These are phyloP conservation scores for Micrasema minimum DNA, from an alignment of 1,140 invertebrate genomes.

Conservation along the genomic window DNA sequence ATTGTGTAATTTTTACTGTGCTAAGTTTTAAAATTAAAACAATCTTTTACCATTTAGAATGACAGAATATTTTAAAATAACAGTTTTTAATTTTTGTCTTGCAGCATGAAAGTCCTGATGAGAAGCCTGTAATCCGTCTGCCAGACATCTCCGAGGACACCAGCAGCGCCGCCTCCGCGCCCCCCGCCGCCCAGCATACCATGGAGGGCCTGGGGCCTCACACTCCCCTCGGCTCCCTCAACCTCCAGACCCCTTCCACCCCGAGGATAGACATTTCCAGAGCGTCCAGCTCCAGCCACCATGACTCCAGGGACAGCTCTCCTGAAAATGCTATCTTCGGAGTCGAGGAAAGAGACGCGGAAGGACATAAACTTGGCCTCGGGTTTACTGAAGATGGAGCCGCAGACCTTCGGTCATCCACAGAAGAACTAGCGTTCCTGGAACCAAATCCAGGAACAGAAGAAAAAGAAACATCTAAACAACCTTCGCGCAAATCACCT, in stretches of 20 bases:
- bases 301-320: constrained; percentile 83
- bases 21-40: too few species aligned
- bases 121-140: constrained; percentile 69
- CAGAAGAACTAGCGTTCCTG: constrained; percentile 84
- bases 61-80: too few species aligned
- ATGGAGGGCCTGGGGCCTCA: constrained; percentile 49
- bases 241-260: constrained; percentile 75
- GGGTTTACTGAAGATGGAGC: constrained; percentile 82
- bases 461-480: constrained; percentile 60
- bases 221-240: constrained; percentile 54
- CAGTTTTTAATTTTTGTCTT: constrained; percentile 54
- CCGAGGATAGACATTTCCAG: constrained; percentile 88
- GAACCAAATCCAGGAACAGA: constrained; percentile 71
- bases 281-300: constrained; percentile 86
- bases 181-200: constrained; percentile 39
- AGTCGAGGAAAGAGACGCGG: constrained; percentile 56
- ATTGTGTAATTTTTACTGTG: too few species aligned
- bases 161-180: constrained; percentile 45
- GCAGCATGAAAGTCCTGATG: constrained; percentile 71
- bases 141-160: constrained; percentile 76
- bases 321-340: constrained; percentile 78
- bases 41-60: too few species aligned
- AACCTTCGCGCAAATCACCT: constrained; percentile 61
- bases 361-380: constrained; percentile 60
- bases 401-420: constrained; percentile 83